Conservation (phyloP, 1,140 invertebrate species). For the Triops longicaudatus region DNA sequence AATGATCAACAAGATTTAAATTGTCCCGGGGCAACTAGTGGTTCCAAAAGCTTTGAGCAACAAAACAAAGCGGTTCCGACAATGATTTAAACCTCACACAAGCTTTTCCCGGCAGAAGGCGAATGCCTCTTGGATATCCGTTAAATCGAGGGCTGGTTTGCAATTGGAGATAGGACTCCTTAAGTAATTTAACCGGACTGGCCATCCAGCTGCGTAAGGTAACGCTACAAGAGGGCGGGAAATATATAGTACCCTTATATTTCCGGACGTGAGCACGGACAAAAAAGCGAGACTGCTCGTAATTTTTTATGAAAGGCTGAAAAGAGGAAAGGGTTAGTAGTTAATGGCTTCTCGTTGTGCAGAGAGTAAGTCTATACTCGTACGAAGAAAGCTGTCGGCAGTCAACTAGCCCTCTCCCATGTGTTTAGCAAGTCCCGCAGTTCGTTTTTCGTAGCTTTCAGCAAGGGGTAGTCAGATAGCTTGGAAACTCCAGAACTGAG, state of each 20-base stretch:
- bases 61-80: too few relatives aligned
- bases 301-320: too few relatives aligned
- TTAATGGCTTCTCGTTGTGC: background rate
- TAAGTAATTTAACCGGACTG: background rate
- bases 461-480: background rate
- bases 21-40: too few relatives aligned
- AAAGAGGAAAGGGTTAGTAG: too few relatives aligned
- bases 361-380: background rate
- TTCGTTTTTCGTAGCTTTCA: background rate
- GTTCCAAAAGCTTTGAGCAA: too few relatives aligned
- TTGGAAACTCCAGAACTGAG: background rate
- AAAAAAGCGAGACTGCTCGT: background rate
- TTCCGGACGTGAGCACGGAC: background rate
- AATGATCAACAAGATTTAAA: too few relatives aligned
- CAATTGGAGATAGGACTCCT: background rate
- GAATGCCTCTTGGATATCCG: too few relatives aligned
- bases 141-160: too few relatives aligned
- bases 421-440: background rate
- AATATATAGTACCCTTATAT: background rate
- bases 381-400: background rate
- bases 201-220: background rate
- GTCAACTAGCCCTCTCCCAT: background rate
- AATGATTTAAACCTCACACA: too few relatives aligned
- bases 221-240: background rate
- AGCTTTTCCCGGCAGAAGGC: too few relatives aligned